phyloP scores from a whole-genome alignment of 2,797 vertebrate species.

The Etheostoma perlongum region DNA sequence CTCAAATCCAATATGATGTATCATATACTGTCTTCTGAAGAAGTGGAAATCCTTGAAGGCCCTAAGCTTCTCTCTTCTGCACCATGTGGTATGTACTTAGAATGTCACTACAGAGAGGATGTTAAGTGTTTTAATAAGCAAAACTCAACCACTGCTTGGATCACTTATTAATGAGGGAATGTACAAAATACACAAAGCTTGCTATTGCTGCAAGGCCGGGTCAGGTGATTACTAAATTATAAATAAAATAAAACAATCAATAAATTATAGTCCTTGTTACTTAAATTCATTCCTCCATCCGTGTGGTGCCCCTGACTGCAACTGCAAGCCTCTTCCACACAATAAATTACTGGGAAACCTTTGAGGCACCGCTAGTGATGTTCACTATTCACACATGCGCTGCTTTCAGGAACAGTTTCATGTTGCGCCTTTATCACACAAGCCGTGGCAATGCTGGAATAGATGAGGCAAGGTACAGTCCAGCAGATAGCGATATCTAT shows the following conservation, averaged over 20 bases:
- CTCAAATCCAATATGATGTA: slow-evolving; percentile 58
- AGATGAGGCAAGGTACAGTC: no score
- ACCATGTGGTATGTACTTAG: slow-evolving; percentile 31
- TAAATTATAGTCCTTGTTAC: slow-evolving; percentile 42
- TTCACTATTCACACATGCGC: no score
- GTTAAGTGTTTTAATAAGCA: slow-evolving; percentile 32
- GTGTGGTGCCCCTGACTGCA: slow-evolving; percentile 5
- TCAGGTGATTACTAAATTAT: slow-evolving; percentile 35
- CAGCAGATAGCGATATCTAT: no score
- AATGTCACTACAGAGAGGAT: slow-evolving; percentile 25
- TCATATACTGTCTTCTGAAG: slow-evolving; percentile 57
- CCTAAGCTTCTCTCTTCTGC: slow-evolving; percentile 18
- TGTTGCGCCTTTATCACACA: no score
- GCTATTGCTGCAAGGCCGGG: slow-evolving; percentile 1
- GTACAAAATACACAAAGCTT: slow-evolving; percentile 38
- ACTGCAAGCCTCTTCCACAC: no score
- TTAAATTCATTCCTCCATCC: slow-evolving; percentile 28
- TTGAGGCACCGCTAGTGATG: no score
- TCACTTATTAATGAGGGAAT: slow-evolving; percentile 44
- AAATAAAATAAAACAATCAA: slow-evolving; percentile 30
- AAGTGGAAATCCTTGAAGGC: slow-evolving; percentile 43
- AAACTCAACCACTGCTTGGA: slow-evolving; percentile 19
- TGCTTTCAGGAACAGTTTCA: no score
- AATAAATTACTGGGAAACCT: no score
- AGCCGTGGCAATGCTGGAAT: no score